These are phyloP conservation scores for Psilopsiagon aurifrons DNA, from an alignment of 2,113 vertebrate species.

Conservation along the genomic window DNA sequence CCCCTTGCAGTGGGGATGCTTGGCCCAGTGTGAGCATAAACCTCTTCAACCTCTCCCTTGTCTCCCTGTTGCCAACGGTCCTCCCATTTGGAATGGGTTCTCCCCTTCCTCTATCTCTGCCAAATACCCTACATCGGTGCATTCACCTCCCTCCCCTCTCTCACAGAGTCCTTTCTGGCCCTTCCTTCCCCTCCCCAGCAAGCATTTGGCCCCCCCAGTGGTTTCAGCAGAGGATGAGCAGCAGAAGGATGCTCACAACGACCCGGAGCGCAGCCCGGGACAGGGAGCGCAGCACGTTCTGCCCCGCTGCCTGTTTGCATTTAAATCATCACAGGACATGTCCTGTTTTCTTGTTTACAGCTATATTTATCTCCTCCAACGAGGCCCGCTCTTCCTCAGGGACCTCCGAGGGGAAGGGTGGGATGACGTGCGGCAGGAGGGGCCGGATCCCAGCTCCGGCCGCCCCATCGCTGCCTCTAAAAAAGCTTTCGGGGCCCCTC, in stretches of 20 bases:
- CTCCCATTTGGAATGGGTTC: not conserved
- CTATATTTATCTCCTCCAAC: slow-evolving; percentile 65
- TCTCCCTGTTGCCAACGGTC: accelerated
- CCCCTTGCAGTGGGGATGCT: too few relatives aligned
- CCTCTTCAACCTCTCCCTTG: not conserved
- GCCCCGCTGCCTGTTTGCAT: not conserved
- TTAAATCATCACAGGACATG: not conserved
- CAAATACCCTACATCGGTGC: accelerated
- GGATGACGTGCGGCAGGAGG: not conserved
- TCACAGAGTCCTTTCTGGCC: not conserved
- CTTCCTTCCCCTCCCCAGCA: not conserved
- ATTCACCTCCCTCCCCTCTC: not conserved
- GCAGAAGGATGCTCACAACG: accelerated
- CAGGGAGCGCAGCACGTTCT: not conserved
- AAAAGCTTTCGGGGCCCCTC: not conserved
- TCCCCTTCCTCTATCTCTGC: not conserved
- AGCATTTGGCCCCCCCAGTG: accelerated
- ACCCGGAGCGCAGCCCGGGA: accelerated
- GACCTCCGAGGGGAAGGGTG: slow-evolving; percentile 60
- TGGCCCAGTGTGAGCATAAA: not conserved
- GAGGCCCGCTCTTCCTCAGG: slow-evolving; percentile 62
- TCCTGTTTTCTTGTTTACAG: slow-evolving; percentile 71
- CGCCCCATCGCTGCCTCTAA: not conserved
- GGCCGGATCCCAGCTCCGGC: not conserved
- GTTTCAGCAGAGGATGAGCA: not conserved